phyloP scores from a whole-genome alignment of 2,888 invertebrate genomes.

The Bruchidius siliquastri region DNA sequence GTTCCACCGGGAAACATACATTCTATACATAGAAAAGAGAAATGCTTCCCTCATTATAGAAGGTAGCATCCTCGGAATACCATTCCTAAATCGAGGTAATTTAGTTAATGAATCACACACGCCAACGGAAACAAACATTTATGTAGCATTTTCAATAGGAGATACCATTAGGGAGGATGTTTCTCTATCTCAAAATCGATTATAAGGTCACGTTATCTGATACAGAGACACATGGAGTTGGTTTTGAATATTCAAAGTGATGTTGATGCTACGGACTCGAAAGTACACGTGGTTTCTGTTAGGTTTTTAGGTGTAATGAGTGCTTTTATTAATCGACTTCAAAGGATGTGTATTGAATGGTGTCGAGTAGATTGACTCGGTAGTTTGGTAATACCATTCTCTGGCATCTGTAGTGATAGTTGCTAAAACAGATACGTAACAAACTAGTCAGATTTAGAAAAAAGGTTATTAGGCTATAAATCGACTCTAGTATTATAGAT shows the following conservation, averaged over 20 bases:
- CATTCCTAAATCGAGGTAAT: background rate
- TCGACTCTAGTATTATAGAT: too few species aligned
- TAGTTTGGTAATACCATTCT: too few species aligned
- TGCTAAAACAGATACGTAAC: too few species aligned
- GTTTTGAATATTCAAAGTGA: background rate
- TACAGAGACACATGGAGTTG: background rate
- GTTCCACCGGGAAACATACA: background rate
- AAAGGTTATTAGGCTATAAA: too few species aligned
- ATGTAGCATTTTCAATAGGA: background rate
- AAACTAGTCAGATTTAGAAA: too few species aligned
- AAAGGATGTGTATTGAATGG: too few species aligned
- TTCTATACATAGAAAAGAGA: background rate
- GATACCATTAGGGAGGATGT: background rate
- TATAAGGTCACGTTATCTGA: background rate
- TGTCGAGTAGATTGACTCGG: too few species aligned
- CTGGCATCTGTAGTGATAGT: too few species aligned
- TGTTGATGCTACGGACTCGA: background rate
- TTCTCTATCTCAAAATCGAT: background rate
- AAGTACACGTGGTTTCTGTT: too few species aligned
- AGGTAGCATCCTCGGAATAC: background rate
- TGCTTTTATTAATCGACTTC: too few species aligned
- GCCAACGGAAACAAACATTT: background rate
- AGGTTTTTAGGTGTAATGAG: too few species aligned
- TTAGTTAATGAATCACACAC: background rate
- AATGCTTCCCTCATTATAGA: background rate